Conservation (phyloP, 2,113 vertebrate species). For the Callithrix jacchus region DNA sequence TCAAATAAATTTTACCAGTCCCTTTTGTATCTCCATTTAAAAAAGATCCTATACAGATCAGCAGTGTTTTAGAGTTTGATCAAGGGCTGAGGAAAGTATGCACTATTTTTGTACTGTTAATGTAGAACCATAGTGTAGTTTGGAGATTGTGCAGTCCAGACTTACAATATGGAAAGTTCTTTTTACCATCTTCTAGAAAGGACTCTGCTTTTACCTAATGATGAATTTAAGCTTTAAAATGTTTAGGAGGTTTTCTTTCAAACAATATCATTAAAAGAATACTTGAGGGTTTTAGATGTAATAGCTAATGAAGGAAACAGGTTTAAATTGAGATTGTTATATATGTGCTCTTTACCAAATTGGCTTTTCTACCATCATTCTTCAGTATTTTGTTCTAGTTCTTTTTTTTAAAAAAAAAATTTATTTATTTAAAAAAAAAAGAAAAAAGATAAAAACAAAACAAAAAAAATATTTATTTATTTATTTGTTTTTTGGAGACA, state of each 20-base stretch:
- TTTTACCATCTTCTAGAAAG: neutral
- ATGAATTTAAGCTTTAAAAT: conserved; percentile 30
- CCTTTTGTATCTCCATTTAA: neutral
- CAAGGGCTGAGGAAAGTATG: neutral
- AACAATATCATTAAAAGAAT: neutral
- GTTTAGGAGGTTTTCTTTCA: neutral
- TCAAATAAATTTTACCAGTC: neutral
- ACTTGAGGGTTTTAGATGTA: neutral
- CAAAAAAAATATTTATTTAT: no score
- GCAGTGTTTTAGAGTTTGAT: conserved; percentile 14
- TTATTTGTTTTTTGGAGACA: no score
- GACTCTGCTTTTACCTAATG: neutral
- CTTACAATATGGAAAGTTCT: neutral
- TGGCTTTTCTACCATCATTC: neutral
- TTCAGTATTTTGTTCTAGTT: conserved; percentile 9
- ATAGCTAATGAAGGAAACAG: neutral
- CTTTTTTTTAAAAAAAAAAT: neutral
- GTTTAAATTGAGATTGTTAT: conserved; percentile 2
- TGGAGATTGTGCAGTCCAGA: neutral
- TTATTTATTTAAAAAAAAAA: no score
- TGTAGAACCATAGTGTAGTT: neutral
- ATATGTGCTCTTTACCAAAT: neutral
- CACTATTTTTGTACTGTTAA: neutral
- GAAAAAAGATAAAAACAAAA: no score
- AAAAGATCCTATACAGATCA: conserved; percentile 2